Base-by-base conservation (phyloP, 2,888 invertebrate species). In the Habrosyne pyritoides region DNA sequence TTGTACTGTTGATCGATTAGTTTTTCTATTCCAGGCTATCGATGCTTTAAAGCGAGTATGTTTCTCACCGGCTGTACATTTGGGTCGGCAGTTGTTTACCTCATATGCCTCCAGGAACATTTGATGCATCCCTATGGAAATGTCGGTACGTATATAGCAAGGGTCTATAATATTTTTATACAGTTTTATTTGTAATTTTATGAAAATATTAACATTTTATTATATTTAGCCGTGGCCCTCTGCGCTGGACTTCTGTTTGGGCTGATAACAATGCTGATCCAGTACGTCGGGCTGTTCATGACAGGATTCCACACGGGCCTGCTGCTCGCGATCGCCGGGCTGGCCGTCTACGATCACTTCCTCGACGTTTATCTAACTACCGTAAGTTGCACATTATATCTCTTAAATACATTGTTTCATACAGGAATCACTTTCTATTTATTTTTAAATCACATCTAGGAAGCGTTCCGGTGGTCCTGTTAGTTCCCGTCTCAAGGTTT, bases 61-160 rank as follows among this genome's bases (percentile, higher is more conserved):
- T 98, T 98, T 84, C 93, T 97, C 53, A 97, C 97, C 51, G 98
- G 98, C 30, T 96, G 97, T 82, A 95, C 97, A 60, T 97, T 97
- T 81, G 97, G 96, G 14, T 95, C 97, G 52, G 94, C 96, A 61
- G 94, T 97, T 63, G 96, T 97, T 47, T 97, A 96, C 84, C 85
- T 96, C 69, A 95, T 97, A 75, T 96, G 97, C 81, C 91, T 96
- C 52, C 97, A 97, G 84, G 96, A 97, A 77, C 94, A 96, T 71
- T 91, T 97, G 60, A 94, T 97, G 84, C 96, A 96, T 12, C 93
- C 95, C 53, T 95, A 96, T 77, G 97, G 96, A 52, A 95, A 96
- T 83, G 94, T 95, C 66, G 94, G 95, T 95, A 83, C 89, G 90
- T 87, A 59, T 57, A 47, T n/a, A n/a, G n/a, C n/a, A n/a, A n/a